Evolutionary conservation across 2,888 invertebrate genomes (phyloP).

Genomic region (Xylota sylvarum): DNA sequence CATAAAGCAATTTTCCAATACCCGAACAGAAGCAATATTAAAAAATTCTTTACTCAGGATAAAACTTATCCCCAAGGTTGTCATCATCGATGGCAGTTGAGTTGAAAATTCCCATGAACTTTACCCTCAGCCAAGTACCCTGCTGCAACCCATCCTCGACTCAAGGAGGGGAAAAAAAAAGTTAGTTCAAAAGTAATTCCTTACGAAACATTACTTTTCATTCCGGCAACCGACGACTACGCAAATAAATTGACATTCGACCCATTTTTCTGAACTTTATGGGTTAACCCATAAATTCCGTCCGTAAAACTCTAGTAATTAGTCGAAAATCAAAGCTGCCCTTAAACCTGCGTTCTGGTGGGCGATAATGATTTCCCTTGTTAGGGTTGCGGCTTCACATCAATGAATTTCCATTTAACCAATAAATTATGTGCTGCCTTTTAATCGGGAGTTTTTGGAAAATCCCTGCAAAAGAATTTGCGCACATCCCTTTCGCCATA

Average conservation of each 20-base stretch:
- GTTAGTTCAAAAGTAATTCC: conserved; percentile 48
- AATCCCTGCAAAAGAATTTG: background rate
- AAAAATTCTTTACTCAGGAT: background rate
- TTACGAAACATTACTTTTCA: conserved; percentile 41
- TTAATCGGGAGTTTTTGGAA: background rate
- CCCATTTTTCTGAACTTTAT: conserved; percentile 27
- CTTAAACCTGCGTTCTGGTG: background rate
- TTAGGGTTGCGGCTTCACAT: conserved; percentile 11
- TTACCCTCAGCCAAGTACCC: background rate
- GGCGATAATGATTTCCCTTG: background rate
- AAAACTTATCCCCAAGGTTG: background rate
- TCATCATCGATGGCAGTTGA: background rate
- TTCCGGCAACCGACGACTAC: conserved; percentile 16
- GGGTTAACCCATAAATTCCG: conserved; percentile 6
- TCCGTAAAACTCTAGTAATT: conserved; percentile 35
- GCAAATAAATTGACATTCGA: conserved; percentile 43
- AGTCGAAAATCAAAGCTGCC: conserved; percentile 32
- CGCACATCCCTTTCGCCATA: background rate
- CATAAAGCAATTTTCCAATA: background rate
- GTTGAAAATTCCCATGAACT: conserved; percentile 18
- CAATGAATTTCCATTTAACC: conserved; percentile 33
- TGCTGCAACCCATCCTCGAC: background rate
- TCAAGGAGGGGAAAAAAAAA: background rate
- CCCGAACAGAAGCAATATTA: background rate
- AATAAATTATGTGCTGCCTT: conserved; percentile 8